These are phyloP conservation scores for Chelonia mydas DNA, from an alignment of 2,797 vertebrate species.

Conservation along the genomic window DNA sequence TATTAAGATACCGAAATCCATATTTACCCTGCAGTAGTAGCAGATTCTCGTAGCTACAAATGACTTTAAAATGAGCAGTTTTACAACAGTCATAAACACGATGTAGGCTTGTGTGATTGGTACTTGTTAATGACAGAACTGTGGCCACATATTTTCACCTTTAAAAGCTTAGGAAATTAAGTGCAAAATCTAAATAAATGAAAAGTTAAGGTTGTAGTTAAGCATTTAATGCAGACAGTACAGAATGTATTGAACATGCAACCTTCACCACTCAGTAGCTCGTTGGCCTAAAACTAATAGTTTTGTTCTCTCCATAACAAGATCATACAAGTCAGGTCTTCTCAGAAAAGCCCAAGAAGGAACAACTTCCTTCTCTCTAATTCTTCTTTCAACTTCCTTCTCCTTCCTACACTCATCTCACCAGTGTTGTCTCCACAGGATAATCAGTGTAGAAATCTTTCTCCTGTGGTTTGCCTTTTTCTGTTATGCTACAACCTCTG, in stretches of 20 bases:
- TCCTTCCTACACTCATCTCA: background rate
- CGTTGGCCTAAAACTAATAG: background rate
- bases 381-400: background rate
- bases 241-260: background rate
- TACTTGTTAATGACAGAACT: background rate
- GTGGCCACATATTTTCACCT: background rate
- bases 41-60: background rate
- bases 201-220: background rate
- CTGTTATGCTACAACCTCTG: background rate
- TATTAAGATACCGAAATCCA: background rate
- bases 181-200: background rate
- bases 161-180: conserved; percentile 13
- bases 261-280: background rate
- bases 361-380: background rate
- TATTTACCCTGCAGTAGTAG: background rate
- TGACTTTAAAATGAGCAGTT: accelerated
- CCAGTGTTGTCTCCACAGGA: background rate
- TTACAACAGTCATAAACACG: background rate
- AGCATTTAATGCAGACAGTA: background rate
- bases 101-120: background rate
- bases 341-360: background rate
- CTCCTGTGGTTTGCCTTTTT: conserved; percentile 13
- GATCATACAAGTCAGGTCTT: background rate
- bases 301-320: background rate
- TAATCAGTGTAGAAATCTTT: background rate